Evolutionary conservation across 1,140 invertebrate genomes (phyloP).

Genomic region (Drosophila ogumai): DNA sequence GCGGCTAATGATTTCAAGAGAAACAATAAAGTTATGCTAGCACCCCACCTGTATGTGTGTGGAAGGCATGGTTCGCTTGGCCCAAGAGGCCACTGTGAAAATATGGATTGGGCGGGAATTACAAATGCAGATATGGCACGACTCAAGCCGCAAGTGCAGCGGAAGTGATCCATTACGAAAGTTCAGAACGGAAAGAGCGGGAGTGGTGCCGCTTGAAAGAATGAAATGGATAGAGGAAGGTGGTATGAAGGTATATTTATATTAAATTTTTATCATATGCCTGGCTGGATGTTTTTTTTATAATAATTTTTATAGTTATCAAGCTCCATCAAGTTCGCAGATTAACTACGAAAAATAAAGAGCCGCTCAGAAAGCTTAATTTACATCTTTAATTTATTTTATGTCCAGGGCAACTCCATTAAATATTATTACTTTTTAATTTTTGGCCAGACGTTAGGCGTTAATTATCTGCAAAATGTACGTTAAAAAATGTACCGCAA

Average conservation of each 20-base stretch:
- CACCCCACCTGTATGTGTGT: background rate
- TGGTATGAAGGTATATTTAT: background rate
- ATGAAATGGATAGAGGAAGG: constrained; percentile 6
- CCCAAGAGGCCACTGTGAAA: constrained; percentile 13
- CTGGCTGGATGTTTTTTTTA: too few relatives aligned
- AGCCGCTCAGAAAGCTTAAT: too few relatives aligned
- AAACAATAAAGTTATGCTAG: background rate
- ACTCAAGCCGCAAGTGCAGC: constrained; percentile 49
- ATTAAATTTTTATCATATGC: background rate
- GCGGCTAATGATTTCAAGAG: background rate
- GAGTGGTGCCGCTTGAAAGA: constrained; percentile 4
- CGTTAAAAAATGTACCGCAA: too few relatives aligned
- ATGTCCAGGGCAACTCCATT: too few relatives aligned
- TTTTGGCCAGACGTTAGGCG: too few relatives aligned
- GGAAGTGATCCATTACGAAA: constrained; percentile 76
- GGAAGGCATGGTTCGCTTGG: constrained; percentile 1
- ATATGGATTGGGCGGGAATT: constrained; percentile 44
- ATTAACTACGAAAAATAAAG: too few relatives aligned
- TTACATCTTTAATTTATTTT: too few relatives aligned
- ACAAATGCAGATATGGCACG: constrained; percentile 58
- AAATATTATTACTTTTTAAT: too few relatives aligned
- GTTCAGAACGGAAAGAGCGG: constrained; percentile 56
- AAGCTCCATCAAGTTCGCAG: too few relatives aligned
- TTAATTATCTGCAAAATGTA: too few relatives aligned
- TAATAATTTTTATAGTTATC: too few relatives aligned